Evolutionary conservation across 2,797 vertebrate genomes (phyloP), one percentile per base, ranked within the genome.

Genomic region (Odontamblyopus rebecca): DNA sequence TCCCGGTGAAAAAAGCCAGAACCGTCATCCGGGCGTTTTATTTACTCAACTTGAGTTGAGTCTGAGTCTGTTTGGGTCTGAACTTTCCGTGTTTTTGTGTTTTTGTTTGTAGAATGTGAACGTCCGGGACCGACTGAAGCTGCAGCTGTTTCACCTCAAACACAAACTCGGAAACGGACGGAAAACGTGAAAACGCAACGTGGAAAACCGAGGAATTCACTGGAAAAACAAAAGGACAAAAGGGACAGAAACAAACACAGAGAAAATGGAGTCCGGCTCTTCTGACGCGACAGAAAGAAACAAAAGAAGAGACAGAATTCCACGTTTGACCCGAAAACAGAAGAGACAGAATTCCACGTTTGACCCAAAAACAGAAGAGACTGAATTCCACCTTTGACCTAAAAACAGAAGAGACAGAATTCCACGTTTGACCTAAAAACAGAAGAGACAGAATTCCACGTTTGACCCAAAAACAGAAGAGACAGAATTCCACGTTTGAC

Each of bases 131-230:
- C 89, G 81, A 44, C 84, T 95, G 81, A 87, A 72, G 71, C 87
- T 90, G 74, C 91, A 94, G 75, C 73, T 93, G 27, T 69, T 80
- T 68, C 85, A 84, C 82, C 71, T 93, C 77, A 88, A 82, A 73
- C 85, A 83, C 0, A 80, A 74, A 18, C 84, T 76, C 59, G 91
- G 89, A 69, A 71, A 56, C 9, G 27, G 75, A 68, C 69, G 59
- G 62, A 80, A 71, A 66, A 66, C 44, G 23, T 81, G 83, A 82
- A 50, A 68, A 76, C 1, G 1, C 0, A 29, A 68, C 35, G 29
- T 61, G 48, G 19, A 68, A 74, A 61, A 30, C 0, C 70, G 1
- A 44, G 9, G 4, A 44, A 44, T 15, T 13, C 41, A 44, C 41
- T 64, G 41, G 13, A 68, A 73, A 63, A 29, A 0, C 72, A 9